Conservation (phyloP, 2,888 invertebrate species). For the Drosophila macrothrix region DNA sequence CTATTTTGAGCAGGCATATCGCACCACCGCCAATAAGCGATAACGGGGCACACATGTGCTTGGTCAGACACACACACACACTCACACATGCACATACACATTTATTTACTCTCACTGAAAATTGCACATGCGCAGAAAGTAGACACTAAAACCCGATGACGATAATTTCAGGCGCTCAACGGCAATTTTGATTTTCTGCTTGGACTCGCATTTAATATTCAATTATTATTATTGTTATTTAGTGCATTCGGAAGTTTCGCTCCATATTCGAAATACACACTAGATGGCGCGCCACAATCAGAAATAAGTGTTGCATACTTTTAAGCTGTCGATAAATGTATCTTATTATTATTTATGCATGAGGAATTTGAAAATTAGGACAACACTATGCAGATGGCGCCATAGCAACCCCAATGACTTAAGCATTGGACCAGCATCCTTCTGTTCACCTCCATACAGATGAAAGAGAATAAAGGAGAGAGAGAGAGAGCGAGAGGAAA, state of each 20-base stretch:
- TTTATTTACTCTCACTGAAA: conserved; percentile 24
- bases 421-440: background rate
- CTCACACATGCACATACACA: conserved; percentile 6
- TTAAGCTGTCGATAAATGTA: background rate
- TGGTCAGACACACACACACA: conserved; percentile 2
- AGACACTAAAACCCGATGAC: conserved; percentile 39
- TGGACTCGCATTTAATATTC: background rate
- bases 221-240: conserved; percentile 5
- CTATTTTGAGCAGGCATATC: conserved; percentile 49
- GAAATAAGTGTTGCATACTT: conserved; percentile 16
- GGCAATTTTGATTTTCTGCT: conserved; percentile 8
- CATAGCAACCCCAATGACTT: conserved; percentile 16
- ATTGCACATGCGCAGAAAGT: conserved; percentile 73
- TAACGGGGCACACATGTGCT: conserved; percentile 19
- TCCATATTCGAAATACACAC: conserved; percentile 2
- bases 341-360: background rate
- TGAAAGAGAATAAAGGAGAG: conserved; percentile 1
- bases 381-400: conserved; percentile 22
- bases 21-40: conserved; percentile 48
- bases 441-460: background rate
- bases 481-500: background rate
- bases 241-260: background rate
- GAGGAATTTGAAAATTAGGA: background rate
- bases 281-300: conserved; percentile 30
- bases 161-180: conserved; percentile 30